Percentiles rank a stretch among this genome's conserved stretches.
phyloP scores from a whole-genome alignment of 1,140 invertebrate genomes.

The Zaprionus davidi region DNA sequence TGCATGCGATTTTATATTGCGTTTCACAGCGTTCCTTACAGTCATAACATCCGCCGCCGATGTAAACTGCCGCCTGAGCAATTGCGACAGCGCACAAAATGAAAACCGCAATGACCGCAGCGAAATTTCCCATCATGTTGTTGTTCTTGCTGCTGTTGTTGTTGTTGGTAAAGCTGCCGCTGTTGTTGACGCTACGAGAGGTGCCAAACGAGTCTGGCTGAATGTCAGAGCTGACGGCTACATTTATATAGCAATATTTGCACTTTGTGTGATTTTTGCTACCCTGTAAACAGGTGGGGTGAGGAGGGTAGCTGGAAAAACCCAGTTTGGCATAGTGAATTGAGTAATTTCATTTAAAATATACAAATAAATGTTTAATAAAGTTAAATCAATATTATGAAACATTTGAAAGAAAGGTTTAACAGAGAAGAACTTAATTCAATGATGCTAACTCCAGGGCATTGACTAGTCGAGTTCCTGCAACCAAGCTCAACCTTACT shows the following conservation, averaged over 20 bases:
- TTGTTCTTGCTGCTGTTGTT: slow-evolving; percentile 1
- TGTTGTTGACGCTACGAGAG: slow-evolving; percentile 28
- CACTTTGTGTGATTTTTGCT: slow-evolving; percentile 29
- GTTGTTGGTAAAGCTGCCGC: slow-evolving; percentile 7
- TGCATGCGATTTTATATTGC: not conserved
- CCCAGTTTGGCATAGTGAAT: too few relatives aligned
- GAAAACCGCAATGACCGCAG: slow-evolving; percentile 46
- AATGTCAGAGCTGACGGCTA: slow-evolving; percentile 27
- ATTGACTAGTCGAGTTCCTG: not conserved
- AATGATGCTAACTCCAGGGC: not conserved
- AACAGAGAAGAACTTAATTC: too few relatives aligned
- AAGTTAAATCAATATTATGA: too few relatives aligned
- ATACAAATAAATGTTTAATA: too few relatives aligned
- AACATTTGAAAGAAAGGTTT: too few relatives aligned
- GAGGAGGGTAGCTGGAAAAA: not conserved
- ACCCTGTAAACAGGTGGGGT: not conserved
- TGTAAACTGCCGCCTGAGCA: slow-evolving; percentile 65
- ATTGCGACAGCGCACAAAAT: slow-evolving; percentile 49
- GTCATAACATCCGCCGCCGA: slow-evolving; percentile 71
- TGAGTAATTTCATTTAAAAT: too few relatives aligned
- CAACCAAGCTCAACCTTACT: not conserved
- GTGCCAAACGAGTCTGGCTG: slow-evolving; percentile 60
- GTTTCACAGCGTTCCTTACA: slow-evolving; percentile 48
- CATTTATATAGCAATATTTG: slow-evolving; percentile 59
- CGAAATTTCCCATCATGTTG: slow-evolving; percentile 47